Base-by-base conservation (phyloP, 2,113 vertebrate species). In the Xyrauchen texanus region DNA sequence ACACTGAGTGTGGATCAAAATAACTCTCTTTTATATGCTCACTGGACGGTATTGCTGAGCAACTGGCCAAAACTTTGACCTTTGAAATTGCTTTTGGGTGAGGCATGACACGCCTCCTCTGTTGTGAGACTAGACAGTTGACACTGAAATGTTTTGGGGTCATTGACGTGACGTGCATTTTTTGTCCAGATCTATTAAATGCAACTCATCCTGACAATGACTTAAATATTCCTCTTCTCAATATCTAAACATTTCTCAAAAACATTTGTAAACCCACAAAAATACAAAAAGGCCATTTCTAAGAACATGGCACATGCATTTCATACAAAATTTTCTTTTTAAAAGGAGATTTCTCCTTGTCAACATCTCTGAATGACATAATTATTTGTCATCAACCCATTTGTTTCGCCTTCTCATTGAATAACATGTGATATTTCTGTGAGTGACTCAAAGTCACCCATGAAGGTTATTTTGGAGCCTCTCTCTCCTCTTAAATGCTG, bases 51-150 rank as follows among this genome's bases (percentile, higher is more conserved):
- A 81, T 62, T 78, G 52, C 61, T 63, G 79, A 77, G 71, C 66
- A 72, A 61, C 64, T 68, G 77, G 10, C 78, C 65, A 64, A 79
- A 84, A 82, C 72, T 60, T 60, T 61, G 75, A 77, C 75, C 71
- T 79, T 64, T 78, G 13, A 73, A 66, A 78, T 76, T 51, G 53
- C 66, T 76, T 45, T 11, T 66, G 51, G 49, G 44, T 65, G 64
- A 70, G 49, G 70, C 51, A 71, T 81, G 42, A 21, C 46, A 52
- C 9, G 12, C 1, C 62, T 60, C 42, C 47, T 65, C 49, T 64
- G 11, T 62, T 61, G 10, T 11, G 0, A 60, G 65, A 13, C 10
- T 66, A 79, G 68, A 71, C 16, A 8, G 58, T 4, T 46, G 34
- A 16, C 15, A 47, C 6, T n/a, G 62, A 12, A 11, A 34, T 12